These are phyloP conservation scores for Cynopterus sphinx DNA, from an alignment of 2,797 vertebrate species.

Conservation along the genomic window DNA sequence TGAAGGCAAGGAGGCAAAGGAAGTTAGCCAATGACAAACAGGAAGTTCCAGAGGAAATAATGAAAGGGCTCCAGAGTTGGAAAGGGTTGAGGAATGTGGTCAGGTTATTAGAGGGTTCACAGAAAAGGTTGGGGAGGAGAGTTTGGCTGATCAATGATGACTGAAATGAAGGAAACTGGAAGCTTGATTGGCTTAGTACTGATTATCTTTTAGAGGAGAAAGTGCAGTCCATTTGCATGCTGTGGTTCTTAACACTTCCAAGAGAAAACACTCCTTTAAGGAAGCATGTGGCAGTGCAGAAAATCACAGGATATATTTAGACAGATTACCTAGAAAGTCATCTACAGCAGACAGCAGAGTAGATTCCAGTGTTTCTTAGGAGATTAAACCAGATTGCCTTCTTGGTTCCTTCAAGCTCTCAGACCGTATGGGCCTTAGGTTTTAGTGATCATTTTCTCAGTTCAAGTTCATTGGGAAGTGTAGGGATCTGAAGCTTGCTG, in stretches of 20 bases:
- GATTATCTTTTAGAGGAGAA: background rate
- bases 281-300: background rate
- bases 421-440: background rate
- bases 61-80: background rate
- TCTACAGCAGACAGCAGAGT: background rate
- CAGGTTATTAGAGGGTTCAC: background rate
- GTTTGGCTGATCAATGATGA: background rate
- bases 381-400: background rate
- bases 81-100: background rate
- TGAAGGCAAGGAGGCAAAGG: background rate
- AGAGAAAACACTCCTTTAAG: background rate
- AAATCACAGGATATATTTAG: background rate
- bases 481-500: background rate
- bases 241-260: background rate
- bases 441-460: background rate
- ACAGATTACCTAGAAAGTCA: background rate
- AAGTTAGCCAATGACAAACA: background rate
- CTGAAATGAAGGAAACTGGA: background rate
- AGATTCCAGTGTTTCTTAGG: background rate
- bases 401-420: background rate
- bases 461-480: background rate
- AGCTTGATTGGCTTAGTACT: background rate
- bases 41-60: background rate
- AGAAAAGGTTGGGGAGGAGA: background rate
- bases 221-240: background rate